phyloP scores from a whole-genome alignment of 92 coral and sea anemone species.

The Hydrozoanthus gracilis region DNA sequence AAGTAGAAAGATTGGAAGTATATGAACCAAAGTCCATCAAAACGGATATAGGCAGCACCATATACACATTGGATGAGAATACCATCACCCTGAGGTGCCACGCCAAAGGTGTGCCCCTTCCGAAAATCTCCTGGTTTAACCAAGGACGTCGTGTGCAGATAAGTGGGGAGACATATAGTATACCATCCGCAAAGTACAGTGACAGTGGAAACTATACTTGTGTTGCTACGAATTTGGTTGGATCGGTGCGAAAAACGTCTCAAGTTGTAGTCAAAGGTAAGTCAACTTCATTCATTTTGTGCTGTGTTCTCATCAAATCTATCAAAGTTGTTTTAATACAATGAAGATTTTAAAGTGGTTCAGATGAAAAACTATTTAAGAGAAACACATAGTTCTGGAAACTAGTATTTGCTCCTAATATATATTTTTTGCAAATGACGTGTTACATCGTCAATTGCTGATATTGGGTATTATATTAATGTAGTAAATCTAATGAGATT shows the following conservation, averaged over 20 bases:
- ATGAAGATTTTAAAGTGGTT: neutral
- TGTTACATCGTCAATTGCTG: too few species aligned
- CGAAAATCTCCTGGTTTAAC: conserved; percentile 79
- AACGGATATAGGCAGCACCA: conserved; percentile 69
- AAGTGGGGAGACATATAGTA: conserved; percentile 44
- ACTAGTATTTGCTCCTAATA: too few species aligned
- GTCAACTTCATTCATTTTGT: neutral
- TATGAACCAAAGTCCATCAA: conserved; percentile 58
- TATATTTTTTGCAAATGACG: too few species aligned
- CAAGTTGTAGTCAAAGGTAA: conserved; percentile 68
- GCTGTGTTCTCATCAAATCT: too few species aligned
- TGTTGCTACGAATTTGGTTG: conserved; percentile 68
- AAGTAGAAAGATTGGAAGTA: conserved; percentile 36
- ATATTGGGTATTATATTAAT: too few species aligned
- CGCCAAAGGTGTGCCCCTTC: conserved; percentile 80
- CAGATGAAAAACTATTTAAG: too few species aligned
- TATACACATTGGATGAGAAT: conserved; percentile 74
- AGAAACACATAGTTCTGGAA: too few species aligned
- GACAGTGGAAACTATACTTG: conserved; percentile 85
- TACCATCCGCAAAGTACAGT: conserved; percentile 46
- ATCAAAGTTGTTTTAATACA: too few species aligned
- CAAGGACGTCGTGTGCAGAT: conserved; percentile 61
- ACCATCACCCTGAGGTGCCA: conserved; percentile 69
- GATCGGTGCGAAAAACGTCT: conserved; percentile 66
- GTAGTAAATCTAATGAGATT: too few species aligned